Evolutionary conservation across 2,888 invertebrate genomes (phyloP).

Genomic region (Perdita meconis): DNA sequence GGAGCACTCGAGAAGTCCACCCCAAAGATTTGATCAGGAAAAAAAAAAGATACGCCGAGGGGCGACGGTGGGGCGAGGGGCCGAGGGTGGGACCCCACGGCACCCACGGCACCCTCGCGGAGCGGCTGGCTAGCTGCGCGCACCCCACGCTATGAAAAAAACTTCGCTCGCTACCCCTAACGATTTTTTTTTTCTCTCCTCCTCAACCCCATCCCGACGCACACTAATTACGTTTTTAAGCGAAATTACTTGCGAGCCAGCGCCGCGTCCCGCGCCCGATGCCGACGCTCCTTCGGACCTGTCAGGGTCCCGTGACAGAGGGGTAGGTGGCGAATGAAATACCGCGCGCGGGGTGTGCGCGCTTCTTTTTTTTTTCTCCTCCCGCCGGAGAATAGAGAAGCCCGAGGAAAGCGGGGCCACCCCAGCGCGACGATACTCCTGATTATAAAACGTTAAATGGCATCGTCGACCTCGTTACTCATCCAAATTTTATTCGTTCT

Average conservation of each 20-base stretch:
- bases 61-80: slow-evolving; percentile 54
- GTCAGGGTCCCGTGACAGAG: slow-evolving; percentile 18
- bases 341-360: slow-evolving; percentile 49
- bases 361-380: slow-evolving; percentile 12
- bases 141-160: slow-evolving; percentile 77
- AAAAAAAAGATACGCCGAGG: slow-evolving; percentile 60
- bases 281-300: slow-evolving; percentile 52
- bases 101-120: slow-evolving; percentile 66
- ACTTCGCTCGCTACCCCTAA: slow-evolving; percentile 78
- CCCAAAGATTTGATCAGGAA: slow-evolving; percentile 76
- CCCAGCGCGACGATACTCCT: slow-evolving; percentile 46
- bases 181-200: slow-evolving; percentile 76
- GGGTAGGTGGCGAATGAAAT: slow-evolving; percentile 63
- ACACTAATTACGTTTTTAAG: slow-evolving; percentile 83
- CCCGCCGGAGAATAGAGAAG: slow-evolving; percentile 54
- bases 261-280: slow-evolving; percentile 49
- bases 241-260: slow-evolving; percentile 81
- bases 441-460: slow-evolving; percentile 77
- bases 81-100: slow-evolving; percentile 73
- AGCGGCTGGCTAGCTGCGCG: slow-evolving; percentile 66
- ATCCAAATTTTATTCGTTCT: slow-evolving; percentile 71
- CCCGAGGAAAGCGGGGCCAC: slow-evolving; percentile 35
- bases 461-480: slow-evolving; percentile 69
- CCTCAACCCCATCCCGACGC: slow-evolving; percentile 80
- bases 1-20: slow-evolving; percentile 74